phyloP scores from a whole-genome alignment of 2,888 invertebrate species.

The Eulithis testata region DNA sequence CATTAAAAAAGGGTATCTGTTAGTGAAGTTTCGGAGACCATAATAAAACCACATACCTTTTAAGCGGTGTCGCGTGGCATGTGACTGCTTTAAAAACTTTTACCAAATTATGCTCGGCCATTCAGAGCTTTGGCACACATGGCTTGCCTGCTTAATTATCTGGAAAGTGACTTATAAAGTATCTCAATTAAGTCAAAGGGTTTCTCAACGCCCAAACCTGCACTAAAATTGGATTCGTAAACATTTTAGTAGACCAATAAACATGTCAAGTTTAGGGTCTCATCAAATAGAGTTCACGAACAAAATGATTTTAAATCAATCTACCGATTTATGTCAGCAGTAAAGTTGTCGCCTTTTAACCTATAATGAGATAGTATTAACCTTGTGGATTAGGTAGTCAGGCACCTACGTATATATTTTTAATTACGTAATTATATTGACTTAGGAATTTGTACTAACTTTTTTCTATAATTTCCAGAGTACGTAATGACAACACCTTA shows the following conservation, averaged over 20 bases:
- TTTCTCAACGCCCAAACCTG: slow-evolving; percentile 36
- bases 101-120: slow-evolving; percentile 59
- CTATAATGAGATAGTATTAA: slow-evolving; percentile 67
- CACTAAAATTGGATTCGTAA: slow-evolving; percentile 39
- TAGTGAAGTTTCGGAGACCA: slow-evolving; percentile 71
- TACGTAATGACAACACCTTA: too few relatives aligned
- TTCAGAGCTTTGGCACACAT: slow-evolving; percentile 62
- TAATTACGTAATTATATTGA: background rate
- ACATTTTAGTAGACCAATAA: slow-evolving; percentile 62
- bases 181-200: slow-evolving; percentile 37
- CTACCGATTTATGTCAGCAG: slow-evolving; percentile 63
- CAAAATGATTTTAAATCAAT: slow-evolving; percentile 70
- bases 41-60: slow-evolving; percentile 74
- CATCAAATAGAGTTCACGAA: slow-evolving; percentile 57
- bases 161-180: slow-evolving; percentile 46
- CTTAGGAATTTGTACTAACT: too few relatives aligned
- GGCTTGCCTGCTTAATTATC: slow-evolving; percentile 56
- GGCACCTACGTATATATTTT: background rate
- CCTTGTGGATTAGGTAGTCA: slow-evolving; percentile 50
- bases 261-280: slow-evolving; percentile 58
- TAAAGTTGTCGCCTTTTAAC: slow-evolving; percentile 71
- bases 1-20: slow-evolving; percentile 62
- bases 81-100: slow-evolving; percentile 62
- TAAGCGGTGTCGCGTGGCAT: slow-evolving; percentile 71
- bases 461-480: too few relatives aligned